Percentiles rank a stretch among this genome's conserved stretches.
These are phyloP conservation scores for Cantharis rufa DNA, from an alignment of 2,888 invertebrate genomes.

Conservation along the genomic window DNA sequence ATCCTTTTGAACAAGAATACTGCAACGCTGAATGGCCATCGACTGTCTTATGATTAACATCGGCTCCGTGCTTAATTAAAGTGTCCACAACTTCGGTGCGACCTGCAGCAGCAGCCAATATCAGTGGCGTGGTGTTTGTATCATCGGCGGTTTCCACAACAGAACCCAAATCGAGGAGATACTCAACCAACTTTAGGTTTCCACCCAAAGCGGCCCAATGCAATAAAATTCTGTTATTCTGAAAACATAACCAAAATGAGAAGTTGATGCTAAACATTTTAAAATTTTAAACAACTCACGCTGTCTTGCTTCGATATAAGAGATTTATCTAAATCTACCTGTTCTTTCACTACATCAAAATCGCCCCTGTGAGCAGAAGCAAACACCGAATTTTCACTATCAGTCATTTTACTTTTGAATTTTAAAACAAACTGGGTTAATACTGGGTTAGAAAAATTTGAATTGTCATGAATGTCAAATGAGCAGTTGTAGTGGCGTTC, in stretches of 20 bases:
- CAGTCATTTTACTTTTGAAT: neutral
- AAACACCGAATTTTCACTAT: slow-evolving; percentile 49
- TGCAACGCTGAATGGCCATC: slow-evolving; percentile 82
- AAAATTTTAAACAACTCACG: slow-evolving; percentile 51
- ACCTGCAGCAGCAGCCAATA: slow-evolving; percentile 81
- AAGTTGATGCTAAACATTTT: neutral
- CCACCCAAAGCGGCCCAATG: slow-evolving; percentile 84
- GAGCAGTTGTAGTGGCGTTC: too few species aligned
- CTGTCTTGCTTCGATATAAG: slow-evolving; percentile 58
- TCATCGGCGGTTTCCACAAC: slow-evolving; percentile 75
- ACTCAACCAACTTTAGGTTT: slow-evolving; percentile 72
- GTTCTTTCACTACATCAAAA: slow-evolving; percentile 66
- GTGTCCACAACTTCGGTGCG: slow-evolving; percentile 68
- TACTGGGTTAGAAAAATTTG: neutral
- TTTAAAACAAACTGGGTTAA: too few species aligned
- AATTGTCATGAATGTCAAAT: neutral
- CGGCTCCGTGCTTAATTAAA: slow-evolving; percentile 69
- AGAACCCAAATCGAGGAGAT: slow-evolving; percentile 68
- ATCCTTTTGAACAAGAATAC: slow-evolving; percentile 85
- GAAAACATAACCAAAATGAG: slow-evolving; percentile 40
- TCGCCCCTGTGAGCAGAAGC: slow-evolving; percentile 77
- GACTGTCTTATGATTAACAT: slow-evolving; percentile 72
- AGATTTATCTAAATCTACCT: slow-evolving; percentile 62
- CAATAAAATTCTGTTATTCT: slow-evolving; percentile 73
- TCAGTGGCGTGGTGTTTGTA: slow-evolving; percentile 75